Percentiles rank a stretch among this genome's conserved stretches.
phyloP scores from a whole-genome alignment of 1,140 invertebrate species.

The Trachymyrmex septentrionalis region DNA sequence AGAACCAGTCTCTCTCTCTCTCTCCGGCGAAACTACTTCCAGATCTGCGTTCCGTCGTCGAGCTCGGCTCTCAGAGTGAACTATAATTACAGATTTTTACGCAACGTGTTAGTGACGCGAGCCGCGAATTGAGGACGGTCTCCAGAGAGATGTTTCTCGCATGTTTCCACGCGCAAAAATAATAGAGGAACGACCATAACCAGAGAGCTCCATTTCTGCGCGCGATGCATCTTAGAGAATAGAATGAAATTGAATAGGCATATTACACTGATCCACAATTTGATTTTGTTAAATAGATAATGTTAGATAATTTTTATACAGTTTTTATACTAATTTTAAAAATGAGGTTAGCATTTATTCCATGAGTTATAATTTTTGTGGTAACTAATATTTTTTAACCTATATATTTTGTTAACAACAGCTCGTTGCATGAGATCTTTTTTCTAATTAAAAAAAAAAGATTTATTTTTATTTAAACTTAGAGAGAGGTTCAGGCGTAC shows the following conservation, averaged over 20 bases:
- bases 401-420: too few relatives aligned
- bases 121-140: conserved; percentile 34
- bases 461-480: too few relatives aligned
- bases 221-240: background rate
- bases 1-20: conserved; percentile 1
- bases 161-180: conserved; percentile 34
- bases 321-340: too few relatives aligned
- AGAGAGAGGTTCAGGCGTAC: too few relatives aligned
- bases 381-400: too few relatives aligned
- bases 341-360: too few relatives aligned
- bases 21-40: background rate
- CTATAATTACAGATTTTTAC: conserved; percentile 62
- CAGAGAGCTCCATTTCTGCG: background rate
- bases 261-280: background rate
- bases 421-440: too few relatives aligned
- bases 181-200: background rate
- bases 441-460: too few relatives aligned
- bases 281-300: too few relatives aligned
- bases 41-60: background rate
- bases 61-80: conserved; percentile 13
- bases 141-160: background rate
- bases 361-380: too few relatives aligned
- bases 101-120: conserved; percentile 31
- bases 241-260: background rate
- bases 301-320: too few relatives aligned